phyloP scores from a whole-genome alignment of 2,797 vertebrate genomes.

The Mormyrops attenuatus region DNA sequence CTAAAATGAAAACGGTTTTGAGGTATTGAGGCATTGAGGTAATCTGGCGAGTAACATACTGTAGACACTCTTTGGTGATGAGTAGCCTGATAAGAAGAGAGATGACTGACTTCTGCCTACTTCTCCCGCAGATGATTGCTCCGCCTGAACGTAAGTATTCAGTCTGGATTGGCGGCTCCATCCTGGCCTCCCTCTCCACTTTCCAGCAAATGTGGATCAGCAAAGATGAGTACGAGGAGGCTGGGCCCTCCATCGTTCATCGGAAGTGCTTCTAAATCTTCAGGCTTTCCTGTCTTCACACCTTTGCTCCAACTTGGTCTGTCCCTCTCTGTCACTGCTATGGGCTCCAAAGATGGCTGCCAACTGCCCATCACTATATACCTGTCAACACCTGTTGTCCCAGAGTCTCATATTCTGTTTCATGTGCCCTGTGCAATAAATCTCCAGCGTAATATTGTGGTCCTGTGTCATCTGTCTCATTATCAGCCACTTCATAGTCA shows the following conservation, averaged over 20 bases:
- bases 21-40: not conserved
- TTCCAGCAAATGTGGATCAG: conserved; percentile 57
- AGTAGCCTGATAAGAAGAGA: not conserved
- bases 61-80: not conserved
- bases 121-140: conserved; percentile 44
- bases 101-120: not conserved
- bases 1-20: not conserved
- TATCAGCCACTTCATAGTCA: not conserved
- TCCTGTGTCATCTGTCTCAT: not conserved
- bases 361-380: not conserved
- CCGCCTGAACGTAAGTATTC: conserved; percentile 52
- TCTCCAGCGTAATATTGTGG: not conserved
- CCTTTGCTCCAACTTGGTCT: not conserved
- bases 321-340: conserved; percentile 1
- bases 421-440: conserved; percentile 14
- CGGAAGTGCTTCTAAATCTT: conserved; percentile 48
- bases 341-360: not conserved
- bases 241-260: conserved; percentile 49
- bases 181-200: conserved; percentile 53
- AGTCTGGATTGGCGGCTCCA: conserved; percentile 52
- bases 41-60: not conserved
- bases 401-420: not conserved
- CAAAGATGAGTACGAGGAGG: conserved; percentile 51
- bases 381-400: not conserved
- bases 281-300: not conserved